Evolutionary conservation across 2,113 vertebrate genomes (phyloP), one percentile per base, ranked within the genome.

Genomic region (Phycodurus eques): DNA sequence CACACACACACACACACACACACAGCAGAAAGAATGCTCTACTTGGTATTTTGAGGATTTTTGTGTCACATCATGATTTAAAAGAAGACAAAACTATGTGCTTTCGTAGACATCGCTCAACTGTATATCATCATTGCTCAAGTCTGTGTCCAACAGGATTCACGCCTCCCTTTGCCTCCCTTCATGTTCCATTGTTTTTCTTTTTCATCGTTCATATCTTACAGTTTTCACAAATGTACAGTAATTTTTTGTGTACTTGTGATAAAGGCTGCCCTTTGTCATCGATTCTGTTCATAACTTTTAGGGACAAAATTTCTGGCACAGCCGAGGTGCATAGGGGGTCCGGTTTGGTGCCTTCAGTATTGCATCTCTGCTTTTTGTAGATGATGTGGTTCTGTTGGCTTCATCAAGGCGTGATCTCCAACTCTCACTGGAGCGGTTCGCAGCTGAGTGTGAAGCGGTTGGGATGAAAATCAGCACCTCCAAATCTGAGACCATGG

Each of bases 41-140:
- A 27, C 44, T 35, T 27, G 49, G 31, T 68, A 17, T 15, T 27
- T 54, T 5, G 67, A n/a, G 62, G 19, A 4, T 54, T 39, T 19
- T 53, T 51, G 49, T 54, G 67, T 51, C 47, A 53, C 47, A 68
- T 35, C 1, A 35, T 51, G 67, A 39, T 68, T 68, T 68, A 53
- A 68, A 68, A 33, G 33, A 10, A 39, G 22, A 54, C 47, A 7
- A 68, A 68, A 53, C 19, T 54, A 53, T 68, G 67, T 66, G 63
- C 63, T 66, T 22, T 46, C 6, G 20, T 65, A 44, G n/a, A 65
- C 42, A 65, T 43, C 12, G 13, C 12, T 65, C n/a, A 64, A 39
- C 19, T n/a, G 39, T 62, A 62, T 5, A 62, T 62, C 60, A 62
- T 62, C 35, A 20, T 39, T 9, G 56, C 27, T 13, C 27, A 31